Evolutionary conservation across 37 sponge, comb jelly and placozoan species (phyloP), one percentile per base, ranked within the genome.

Genomic region (Beroe ovata): DNA sequence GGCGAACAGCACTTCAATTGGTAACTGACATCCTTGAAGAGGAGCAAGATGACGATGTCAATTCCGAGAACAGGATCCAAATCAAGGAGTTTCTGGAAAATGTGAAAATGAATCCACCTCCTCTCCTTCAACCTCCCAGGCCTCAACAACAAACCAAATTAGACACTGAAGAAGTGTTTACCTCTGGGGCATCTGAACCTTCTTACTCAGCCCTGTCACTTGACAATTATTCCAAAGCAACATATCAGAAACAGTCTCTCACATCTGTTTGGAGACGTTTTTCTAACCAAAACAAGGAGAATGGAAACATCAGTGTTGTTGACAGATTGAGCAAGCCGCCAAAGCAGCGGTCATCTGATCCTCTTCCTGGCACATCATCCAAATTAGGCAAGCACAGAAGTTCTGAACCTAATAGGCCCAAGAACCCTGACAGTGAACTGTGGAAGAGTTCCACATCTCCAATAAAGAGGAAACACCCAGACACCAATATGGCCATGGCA

Each of bases 71-170:
- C 26, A 39, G 84, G 25, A n/a, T 14, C 39, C 39, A 20, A 21
- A 42, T 77, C n/a, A 42, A n/a, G 28, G 38, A 77, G 21, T 77
- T 42, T 23, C 84, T 77, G 28, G 33, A 59, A 1, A 25, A 89
- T 23, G 89, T 39, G 19, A 89, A 29, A 21, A 89, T 60, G 64
- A 89, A 89, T 28, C 89, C 89, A 3, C 89, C 89, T 26, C 11
- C 14, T 11, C 32, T 30, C 16, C 35, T 25, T 19, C 14, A 30
- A 32, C 25, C 30, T 33, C 35, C 30, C 14, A 66, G 34, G 16
- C 54, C 54, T 47, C 54, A 47, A 47, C 54, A 47, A 47, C 54
- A 47, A 16, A 11, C 54, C 54, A 66, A 66, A 16, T 11, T 66
- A 4, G 69, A 66, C 0, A 34, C 14, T 14, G 69, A 29, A 1